phyloP scores from a whole-genome alignment of 2,888 invertebrate genomes.

The Bellardia pandia region DNA sequence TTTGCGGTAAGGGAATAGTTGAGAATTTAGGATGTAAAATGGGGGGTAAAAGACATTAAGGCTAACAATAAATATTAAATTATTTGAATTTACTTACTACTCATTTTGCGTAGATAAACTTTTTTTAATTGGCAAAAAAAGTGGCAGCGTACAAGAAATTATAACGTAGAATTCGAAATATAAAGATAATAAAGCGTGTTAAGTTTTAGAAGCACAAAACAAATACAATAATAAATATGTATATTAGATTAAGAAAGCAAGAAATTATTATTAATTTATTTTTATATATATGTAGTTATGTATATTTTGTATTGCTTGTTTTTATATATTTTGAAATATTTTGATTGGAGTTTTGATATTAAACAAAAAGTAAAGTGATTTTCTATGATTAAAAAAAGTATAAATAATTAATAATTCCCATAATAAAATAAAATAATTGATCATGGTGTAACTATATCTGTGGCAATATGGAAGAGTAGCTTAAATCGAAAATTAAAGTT shows the following conservation, averaged over 20 bases:
- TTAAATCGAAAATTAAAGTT: too few species aligned
- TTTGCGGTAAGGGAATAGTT: background rate
- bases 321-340: slow-evolving; percentile 38
- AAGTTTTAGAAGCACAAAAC: slow-evolving; percentile 40
- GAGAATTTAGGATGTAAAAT: background rate
- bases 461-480: too few species aligned
- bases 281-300: background rate
- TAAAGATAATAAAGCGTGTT: slow-evolving; percentile 60
- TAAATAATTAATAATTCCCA: background rate
- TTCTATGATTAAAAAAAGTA: background rate
- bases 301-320: background rate
- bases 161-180: slow-evolving; percentile 51
- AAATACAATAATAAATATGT: background rate
- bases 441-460: too few species aligned
- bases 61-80: background rate
- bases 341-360: slow-evolving; percentile 51
- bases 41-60: background rate
- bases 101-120: slow-evolving; percentile 79
- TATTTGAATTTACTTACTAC: slow-evolving; percentile 74
- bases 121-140: slow-evolving; percentile 68
- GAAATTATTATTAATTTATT: background rate
- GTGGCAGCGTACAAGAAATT: slow-evolving; percentile 76
- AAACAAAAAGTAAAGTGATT: slow-evolving; percentile 61
- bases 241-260: background rate
- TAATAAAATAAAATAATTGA: too few species aligned